These are phyloP conservation scores for Helleia helle DNA, from an alignment of 2,888 invertebrate species.

Conservation along the genomic window DNA sequence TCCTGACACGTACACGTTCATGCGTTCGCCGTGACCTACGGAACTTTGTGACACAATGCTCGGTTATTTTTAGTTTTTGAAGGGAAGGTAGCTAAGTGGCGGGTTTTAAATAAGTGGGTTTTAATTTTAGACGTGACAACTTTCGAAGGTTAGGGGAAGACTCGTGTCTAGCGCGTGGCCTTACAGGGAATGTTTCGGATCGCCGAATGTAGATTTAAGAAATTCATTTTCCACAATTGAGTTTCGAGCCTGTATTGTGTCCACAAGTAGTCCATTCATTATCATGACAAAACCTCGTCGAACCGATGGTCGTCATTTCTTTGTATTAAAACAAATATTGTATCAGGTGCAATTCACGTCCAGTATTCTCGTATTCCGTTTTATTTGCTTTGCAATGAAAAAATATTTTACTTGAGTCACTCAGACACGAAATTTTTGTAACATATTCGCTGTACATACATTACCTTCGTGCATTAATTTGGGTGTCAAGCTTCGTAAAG, in stretches of 20 bases:
- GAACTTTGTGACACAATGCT: constrained; percentile 68
- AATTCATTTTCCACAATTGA: constrained; percentile 23
- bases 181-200: constrained; percentile 23
- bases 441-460: too few relatives aligned
- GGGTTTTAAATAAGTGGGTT: constrained; percentile 67
- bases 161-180: constrained; percentile 63
- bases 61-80: constrained; percentile 70
- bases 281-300: constrained; percentile 58
- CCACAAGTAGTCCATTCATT: constrained; percentile 53
- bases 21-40: constrained; percentile 68
- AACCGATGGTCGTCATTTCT: constrained; percentile 62
- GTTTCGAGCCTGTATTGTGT: constrained; percentile 33
- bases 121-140: constrained; percentile 71
- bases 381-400: too few relatives aligned
- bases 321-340: constrained; percentile 69
- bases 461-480: too few relatives aligned
- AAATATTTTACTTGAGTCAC: too few relatives aligned
- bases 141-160: constrained; percentile 63
- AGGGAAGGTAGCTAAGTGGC: constrained; percentile 71
- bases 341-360: constrained; percentile 61
- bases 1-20: constrained; percentile 66
- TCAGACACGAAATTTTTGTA: too few relatives aligned
- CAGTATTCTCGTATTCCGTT: too few relatives aligned
- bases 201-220: constrained; percentile 29
- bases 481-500: too few relatives aligned